Evolutionary conservation across 2,888 invertebrate genomes (phyloP).

Genomic region (Polietes domitor): DNA sequence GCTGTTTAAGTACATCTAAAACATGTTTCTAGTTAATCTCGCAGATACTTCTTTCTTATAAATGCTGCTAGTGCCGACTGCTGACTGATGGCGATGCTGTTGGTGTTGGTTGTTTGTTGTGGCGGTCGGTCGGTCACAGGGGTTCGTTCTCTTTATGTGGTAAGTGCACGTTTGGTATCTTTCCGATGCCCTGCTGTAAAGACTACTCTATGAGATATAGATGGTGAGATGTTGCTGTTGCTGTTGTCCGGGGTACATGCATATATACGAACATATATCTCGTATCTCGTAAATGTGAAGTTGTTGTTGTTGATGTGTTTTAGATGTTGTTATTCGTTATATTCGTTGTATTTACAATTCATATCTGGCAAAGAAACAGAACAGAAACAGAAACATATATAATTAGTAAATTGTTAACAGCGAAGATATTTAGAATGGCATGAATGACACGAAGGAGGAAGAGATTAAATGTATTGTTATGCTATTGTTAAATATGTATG

Average conservation of each 20-base stretch:
- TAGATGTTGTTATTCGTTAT: conserved; percentile 54
- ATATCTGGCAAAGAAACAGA: conserved; percentile 44
- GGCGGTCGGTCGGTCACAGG: neutral
- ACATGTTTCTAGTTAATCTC: conserved; percentile 63
- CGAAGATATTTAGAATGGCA: neutral
- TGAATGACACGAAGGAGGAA: neutral
- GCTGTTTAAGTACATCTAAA: conserved; percentile 56
- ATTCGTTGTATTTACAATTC: conserved; percentile 64
- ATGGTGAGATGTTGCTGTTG: conserved; percentile 9
- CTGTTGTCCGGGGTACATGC: conserved; percentile 21
- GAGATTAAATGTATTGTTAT: conserved; percentile 30
- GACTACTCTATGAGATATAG: neutral
- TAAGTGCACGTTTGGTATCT: too few relatives aligned
- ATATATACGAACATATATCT: too few relatives aligned
- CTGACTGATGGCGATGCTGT: conserved; percentile 17
- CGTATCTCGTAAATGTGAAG: conserved; percentile 41
- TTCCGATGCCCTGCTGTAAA: neutral
- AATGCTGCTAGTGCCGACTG: conserved; percentile 47
- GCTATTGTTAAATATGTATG: too few relatives aligned
- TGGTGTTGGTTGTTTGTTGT: neutral
- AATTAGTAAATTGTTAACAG: conserved; percentile 51
- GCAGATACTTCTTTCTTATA: conserved; percentile 63
- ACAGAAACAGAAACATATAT: conserved; percentile 39
- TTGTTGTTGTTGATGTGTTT: conserved; percentile 49
- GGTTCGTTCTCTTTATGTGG: neutral